Conservation (phyloP, 1,140 invertebrate species). For the Drosophila mauritiana region DNA sequence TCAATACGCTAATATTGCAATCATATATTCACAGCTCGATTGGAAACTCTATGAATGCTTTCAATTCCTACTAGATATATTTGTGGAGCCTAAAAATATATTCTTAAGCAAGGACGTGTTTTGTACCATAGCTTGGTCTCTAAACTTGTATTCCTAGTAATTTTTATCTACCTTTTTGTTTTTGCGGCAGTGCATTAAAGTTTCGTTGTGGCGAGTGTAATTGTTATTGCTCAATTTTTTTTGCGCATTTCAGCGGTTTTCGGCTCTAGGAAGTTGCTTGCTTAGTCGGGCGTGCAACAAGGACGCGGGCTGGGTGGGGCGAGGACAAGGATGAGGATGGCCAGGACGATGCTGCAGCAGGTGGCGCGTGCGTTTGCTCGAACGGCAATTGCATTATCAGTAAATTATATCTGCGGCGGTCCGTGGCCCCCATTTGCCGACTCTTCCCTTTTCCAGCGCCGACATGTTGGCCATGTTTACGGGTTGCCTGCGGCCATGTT, state of each 20-base stretch:
- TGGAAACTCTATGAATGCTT: too few species aligned
- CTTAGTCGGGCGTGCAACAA: slow-evolving; percentile 43
- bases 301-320: neutral
- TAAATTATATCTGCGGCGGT: slow-evolving; percentile 76
- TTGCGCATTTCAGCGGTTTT: slow-evolving; percentile 49
- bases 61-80: too few species aligned
- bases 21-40: too few species aligned
- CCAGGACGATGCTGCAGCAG: slow-evolving; percentile 48
- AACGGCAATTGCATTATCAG: slow-evolving; percentile 71
- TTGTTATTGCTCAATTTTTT: slow-evolving; percentile 55
- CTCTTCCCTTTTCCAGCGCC: slow-evolving; percentile 27
- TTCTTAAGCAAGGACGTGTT: too few species aligned
- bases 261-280: slow-evolving; percentile 39
- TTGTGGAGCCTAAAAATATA: too few species aligned
- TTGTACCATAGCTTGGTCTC: too few species aligned
- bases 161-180: neutral
- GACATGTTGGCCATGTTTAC: slow-evolving; percentile 69
- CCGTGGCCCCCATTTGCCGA: slow-evolving; percentile 21
- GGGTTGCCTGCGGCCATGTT: slow-evolving; percentile 62
- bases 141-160: neutral
- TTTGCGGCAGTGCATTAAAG: slow-evolving; percentile 22
- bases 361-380: slow-evolving; percentile 40
- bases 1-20: neutral
- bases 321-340: neutral
- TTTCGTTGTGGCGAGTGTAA: slow-evolving; percentile 27